Base-by-base conservation (phyloP, 2,888 invertebrate species). In the Sphecodes monilicornis region DNA sequence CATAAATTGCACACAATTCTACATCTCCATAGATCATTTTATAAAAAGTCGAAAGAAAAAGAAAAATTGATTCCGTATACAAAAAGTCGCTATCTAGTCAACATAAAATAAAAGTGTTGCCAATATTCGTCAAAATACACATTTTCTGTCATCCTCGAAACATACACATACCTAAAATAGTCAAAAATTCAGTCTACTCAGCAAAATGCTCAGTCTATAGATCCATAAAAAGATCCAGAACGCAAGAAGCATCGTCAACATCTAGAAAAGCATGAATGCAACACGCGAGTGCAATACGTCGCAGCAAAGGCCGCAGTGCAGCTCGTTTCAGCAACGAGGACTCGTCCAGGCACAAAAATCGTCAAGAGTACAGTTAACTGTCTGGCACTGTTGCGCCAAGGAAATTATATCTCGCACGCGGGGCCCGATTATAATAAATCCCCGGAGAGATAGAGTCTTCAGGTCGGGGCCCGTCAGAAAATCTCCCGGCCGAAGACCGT, bases 401-500 rank as follows among this genome's bases (percentile, higher is more conserved):
- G 57, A 57, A 57, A 57, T 57, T 26, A 26, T 57, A 57, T 57
- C 16, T 57, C 57, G 26, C 26, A 26, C 57, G 57, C 57, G 57
- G 57, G 26, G 57, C 57, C 57, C 13, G 57, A 57, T 57, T 57
- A 57, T 16, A 74, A 68, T 60, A 32, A 77, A 46, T 73, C 66
- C 26, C 26, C 18, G 11, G n/a, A 3, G 22, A 41, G 69, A 84
- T 73, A 73, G 32, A 83, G 73, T 39, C 69, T 60, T 74, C 36
- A 22, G 22, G 32, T 11, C 26, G 36, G 32, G 72, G 84, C 39
- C 68, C 73, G 43, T 76, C 69, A 26, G 41, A 76, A 83, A 77
- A 73, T 26, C 69, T 46, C 46, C 64, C 64, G 83, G 46, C 22
- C 68, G 69, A 79, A 73, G 64, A 75, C 64, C 87, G 83, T 77